phyloP scores from a whole-genome alignment of 1,140 invertebrate genomes.

The Formica exsecta region DNA sequence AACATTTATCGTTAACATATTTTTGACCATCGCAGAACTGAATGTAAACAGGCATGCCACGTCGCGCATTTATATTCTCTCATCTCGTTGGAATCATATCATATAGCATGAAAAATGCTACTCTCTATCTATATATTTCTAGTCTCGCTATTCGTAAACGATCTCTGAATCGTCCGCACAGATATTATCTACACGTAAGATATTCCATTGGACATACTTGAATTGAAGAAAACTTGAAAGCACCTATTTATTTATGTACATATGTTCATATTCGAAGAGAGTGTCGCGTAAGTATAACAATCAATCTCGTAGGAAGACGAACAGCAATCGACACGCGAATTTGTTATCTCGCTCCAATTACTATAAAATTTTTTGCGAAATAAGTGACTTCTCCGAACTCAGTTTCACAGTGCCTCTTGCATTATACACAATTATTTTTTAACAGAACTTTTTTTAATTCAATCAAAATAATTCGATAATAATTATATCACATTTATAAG shows the following conservation, averaged over 20 bases:
- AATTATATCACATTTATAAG: background rate
- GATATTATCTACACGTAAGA: conserved; percentile 11
- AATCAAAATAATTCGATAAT: conserved; percentile 1
- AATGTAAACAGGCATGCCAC: conserved; percentile 74
- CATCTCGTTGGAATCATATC: conserved; percentile 55
- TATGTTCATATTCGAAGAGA: conserved; percentile 32
- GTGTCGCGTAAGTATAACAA: conserved; percentile 44
- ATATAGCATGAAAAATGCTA: conserved; percentile 71
- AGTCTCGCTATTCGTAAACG: conserved; percentile 37
- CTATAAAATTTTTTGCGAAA: conserved; percentile 2
- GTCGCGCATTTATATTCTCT: conserved; percentile 66
- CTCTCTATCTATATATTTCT: conserved; percentile 32
- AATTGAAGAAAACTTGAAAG: conserved; percentile 23
- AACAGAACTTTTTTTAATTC: background rate
- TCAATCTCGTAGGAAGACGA: background rate
- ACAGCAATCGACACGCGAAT: conserved; percentile 3
- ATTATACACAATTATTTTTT: conserved; percentile 21
- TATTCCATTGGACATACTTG: conserved; percentile 10
- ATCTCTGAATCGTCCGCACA: conserved; percentile 5
- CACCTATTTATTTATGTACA: conserved; percentile 23
- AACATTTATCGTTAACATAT: conserved; percentile 53
- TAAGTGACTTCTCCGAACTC: conserved; percentile 5
- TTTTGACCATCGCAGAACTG: conserved; percentile 42
- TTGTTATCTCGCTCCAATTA: background rate
- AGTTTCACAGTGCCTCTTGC: background rate